phyloP scores from a whole-genome alignment of 2,113 vertebrate species.

The Ranitomeya variabilis region DNA sequence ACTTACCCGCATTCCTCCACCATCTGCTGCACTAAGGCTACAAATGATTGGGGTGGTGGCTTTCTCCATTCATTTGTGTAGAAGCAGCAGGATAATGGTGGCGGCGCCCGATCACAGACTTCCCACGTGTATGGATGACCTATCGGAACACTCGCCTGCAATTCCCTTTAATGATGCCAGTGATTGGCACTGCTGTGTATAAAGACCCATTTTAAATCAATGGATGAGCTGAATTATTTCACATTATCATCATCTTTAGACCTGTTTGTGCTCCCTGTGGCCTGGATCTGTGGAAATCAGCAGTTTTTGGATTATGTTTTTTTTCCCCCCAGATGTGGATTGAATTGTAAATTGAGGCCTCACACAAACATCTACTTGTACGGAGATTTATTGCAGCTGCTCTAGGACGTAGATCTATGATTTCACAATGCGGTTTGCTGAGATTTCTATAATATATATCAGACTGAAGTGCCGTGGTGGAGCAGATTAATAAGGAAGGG shows the following conservation, averaged over 20 bases:
- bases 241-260: background rate
- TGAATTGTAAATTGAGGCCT: background rate
- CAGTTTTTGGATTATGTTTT: background rate
- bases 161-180: background rate
- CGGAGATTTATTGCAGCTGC: slow-evolving; percentile 6
- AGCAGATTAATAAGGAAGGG: background rate
- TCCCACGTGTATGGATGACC: background rate
- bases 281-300: background rate
- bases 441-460: background rate
- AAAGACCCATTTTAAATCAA: background rate
- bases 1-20: no score
- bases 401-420: background rate
- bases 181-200: background rate
- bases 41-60: no score
- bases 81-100: background rate
- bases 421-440: slow-evolving; percentile 22
- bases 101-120: background rate
- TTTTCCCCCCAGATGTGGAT: background rate
- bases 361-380: slow-evolving; percentile 1
- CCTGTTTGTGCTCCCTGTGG: background rate
- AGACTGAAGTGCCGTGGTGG: background rate
- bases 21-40: no score
- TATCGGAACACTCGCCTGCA: background rate
- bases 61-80: background rate
- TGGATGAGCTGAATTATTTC: background rate